Conservation (phyloP, 2,888 invertebrate genomes). For the Nowickia ferox region DNA sequence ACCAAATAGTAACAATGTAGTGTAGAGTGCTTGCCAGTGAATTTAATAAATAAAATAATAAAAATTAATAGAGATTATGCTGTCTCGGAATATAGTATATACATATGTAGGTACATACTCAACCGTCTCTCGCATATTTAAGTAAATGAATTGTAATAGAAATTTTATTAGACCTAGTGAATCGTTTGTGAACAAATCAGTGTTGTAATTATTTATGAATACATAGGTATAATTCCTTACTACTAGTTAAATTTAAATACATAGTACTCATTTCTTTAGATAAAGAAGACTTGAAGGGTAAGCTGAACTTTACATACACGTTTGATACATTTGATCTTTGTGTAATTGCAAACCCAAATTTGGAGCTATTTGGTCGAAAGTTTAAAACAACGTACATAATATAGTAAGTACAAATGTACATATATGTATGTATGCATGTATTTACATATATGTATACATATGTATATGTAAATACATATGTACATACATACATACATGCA, state of each 20-base stretch:
- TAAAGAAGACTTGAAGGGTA: conserved; percentile 31
- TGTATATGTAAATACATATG: too few species aligned
- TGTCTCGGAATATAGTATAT: conserved; percentile 48
- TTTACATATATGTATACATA: not conserved
- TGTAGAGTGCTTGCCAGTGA: conserved; percentile 34
- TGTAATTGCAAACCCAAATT: too few species aligned
- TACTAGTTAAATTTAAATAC: not conserved
- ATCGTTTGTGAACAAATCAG: not conserved
- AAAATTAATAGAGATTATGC: conserved; percentile 58
- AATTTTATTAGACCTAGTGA: conserved; percentile 34
- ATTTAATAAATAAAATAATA: conserved; percentile 44
- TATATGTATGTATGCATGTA: not conserved
- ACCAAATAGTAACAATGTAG: conserved; percentile 41
- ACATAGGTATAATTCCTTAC: not conserved
- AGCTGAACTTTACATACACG: not conserved
- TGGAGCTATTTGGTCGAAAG: too few species aligned
- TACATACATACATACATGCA: not conserved
- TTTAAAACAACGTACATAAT: too few species aligned
- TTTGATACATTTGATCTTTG: too few species aligned
- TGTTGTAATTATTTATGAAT: not conserved
- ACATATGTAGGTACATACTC: conserved; percentile 17
- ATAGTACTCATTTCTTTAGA: not conserved
- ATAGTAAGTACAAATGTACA: not conserved
- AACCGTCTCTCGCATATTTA: conserved; percentile 10
- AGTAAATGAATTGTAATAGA: conserved; percentile 43